Base-by-base conservation (phyloP, 2,888 invertebrate species). In the Sinopyrophorus schimmeli region DNA sequence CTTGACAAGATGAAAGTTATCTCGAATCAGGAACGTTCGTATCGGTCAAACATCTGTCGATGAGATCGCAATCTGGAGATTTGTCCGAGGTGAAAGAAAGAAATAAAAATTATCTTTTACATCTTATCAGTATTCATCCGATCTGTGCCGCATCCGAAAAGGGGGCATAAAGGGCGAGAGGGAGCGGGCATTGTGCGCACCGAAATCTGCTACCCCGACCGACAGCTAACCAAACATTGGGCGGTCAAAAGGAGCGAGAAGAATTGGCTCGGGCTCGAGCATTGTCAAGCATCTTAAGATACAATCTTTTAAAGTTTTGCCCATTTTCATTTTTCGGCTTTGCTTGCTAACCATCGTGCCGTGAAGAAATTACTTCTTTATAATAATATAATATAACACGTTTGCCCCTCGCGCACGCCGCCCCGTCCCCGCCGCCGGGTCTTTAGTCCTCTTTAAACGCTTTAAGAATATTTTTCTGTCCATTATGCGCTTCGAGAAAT, bases 191-290 rank as follows among this genome's bases (percentile, higher is more conserved):
- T 66, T 66, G 59, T 63, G 59, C 54, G 55, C 51, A 52, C 56
- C 53, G 55, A 58, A 64, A 62, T 65, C 44, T 47, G 53, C 51
- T 44, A 50, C 52, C n/a, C 52, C 66, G 67, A 69, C 67, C 70
- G 73, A 79, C 81, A 81, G 79, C 81, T 81, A 81, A 81, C 80
- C 81, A 81, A 81, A 81, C 80, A 81, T 80, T 79, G 80, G n/a
- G 78, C 79, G 79, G 77, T 68, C 78, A 78, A 75, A 76, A 75
- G 73, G 73, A 76, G 71, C 63, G 21, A 63, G 68, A 70, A 67
- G 66, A 68, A 65, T 60, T 68, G 68, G 68, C 68, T 69, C 67
- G 68, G 69, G 70, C 67, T 64, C 39, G 48, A 35, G 54, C 59
- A 65, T 69, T 68, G 66, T 68, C 58, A 48, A 55, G 39, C 18